These are phyloP conservation scores for Pocillopora meandrina DNA, from an alignment of 92 coral and sea anemone species.

Conservation along the genomic window DNA sequence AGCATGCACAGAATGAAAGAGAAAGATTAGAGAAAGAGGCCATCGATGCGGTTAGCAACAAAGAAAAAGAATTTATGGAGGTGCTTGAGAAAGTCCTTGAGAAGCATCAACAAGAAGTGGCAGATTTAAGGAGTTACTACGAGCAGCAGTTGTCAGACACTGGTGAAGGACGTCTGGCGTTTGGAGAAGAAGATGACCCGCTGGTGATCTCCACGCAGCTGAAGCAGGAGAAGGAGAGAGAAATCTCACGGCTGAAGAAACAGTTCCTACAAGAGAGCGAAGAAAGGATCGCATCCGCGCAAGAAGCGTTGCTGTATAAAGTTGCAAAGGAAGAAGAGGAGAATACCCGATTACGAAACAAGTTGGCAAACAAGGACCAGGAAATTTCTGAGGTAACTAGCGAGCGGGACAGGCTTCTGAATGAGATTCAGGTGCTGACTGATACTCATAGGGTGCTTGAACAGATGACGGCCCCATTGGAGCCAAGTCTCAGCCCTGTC, in stretches of 20 bases:
- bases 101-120: constrained; percentile 68
- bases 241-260: constrained; percentile 66
- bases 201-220: constrained; percentile 24
- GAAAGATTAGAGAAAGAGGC: constrained; percentile 65
- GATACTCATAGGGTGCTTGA: constrained; percentile 58
- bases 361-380: constrained; percentile 48
- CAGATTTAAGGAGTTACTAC: constrained; percentile 56
- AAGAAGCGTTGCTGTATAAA: constrained; percentile 66
- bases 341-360: constrained; percentile 61
- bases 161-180: constrained; percentile 7
- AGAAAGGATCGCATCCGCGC: constrained; percentile 77
- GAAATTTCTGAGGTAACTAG: constrained; percentile 61
- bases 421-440: constrained; percentile 62
- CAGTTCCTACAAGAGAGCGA: constrained; percentile 73
- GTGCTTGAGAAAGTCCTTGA: constrained; percentile 63
- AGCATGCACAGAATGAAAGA: constrained; percentile 57
- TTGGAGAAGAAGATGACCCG: constrained; percentile 12
- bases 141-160: constrained; percentile 34
- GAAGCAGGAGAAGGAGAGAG: constrained; percentile 61
- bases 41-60: constrained; percentile 54
- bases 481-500: constrained; percentile 56
- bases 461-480: constrained; percentile 47
- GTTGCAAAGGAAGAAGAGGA: constrained; percentile 78
- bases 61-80: constrained; percentile 73
- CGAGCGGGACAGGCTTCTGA: constrained; percentile 75